Evolutionary conservation across 1,140 invertebrate species (phyloP).

Genomic region (Stenopsyche tienmushanensis): DNA sequence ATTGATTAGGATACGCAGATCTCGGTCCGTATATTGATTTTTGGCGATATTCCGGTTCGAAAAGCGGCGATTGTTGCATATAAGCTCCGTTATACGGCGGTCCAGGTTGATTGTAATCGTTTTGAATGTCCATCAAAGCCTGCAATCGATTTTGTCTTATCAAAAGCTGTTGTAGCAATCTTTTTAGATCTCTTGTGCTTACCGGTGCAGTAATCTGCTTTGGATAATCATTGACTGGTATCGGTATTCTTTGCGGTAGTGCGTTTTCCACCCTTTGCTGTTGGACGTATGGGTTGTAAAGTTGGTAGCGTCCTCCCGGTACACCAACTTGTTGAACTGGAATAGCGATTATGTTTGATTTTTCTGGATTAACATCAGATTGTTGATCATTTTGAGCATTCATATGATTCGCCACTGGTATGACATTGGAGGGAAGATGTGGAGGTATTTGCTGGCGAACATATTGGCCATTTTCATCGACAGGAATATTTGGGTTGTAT

Average conservation of each 20-base stretch:
- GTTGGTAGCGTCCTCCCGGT: constrained; percentile 42
- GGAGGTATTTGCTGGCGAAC: constrained; percentile 46
- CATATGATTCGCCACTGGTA: constrained; percentile 25
- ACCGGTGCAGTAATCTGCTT: constrained; percentile 54
- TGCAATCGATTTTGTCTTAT: constrained; percentile 58
- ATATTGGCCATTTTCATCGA: constrained; percentile 51
- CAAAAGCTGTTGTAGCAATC: constrained; percentile 58
- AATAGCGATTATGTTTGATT: constrained; percentile 33
- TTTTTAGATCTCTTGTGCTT: constrained; percentile 60
- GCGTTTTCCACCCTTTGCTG: constrained; percentile 32
- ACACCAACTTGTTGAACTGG: constrained; percentile 24
- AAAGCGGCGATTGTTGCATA: constrained; percentile 27
- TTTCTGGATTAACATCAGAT: constrained; percentile 24
- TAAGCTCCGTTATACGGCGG: constrained; percentile 43
- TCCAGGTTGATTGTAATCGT: constrained; percentile 48
- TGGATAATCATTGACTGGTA: constrained; percentile 45
- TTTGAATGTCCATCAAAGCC: constrained; percentile 49
- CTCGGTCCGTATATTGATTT: constrained; percentile 30
- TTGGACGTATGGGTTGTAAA: constrained; percentile 43
- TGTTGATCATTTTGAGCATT: constrained; percentile 23
- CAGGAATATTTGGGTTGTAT: constrained; percentile 47
- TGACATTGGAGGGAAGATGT: too few relatives aligned
- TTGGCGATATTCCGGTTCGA: constrained; percentile 41
- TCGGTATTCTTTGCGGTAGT: constrained; percentile 41
- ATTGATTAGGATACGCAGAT: constrained; percentile 24